phyloP scores from a whole-genome alignment of 2,113 vertebrate genomes.

The Trinectes maculatus region DNA sequence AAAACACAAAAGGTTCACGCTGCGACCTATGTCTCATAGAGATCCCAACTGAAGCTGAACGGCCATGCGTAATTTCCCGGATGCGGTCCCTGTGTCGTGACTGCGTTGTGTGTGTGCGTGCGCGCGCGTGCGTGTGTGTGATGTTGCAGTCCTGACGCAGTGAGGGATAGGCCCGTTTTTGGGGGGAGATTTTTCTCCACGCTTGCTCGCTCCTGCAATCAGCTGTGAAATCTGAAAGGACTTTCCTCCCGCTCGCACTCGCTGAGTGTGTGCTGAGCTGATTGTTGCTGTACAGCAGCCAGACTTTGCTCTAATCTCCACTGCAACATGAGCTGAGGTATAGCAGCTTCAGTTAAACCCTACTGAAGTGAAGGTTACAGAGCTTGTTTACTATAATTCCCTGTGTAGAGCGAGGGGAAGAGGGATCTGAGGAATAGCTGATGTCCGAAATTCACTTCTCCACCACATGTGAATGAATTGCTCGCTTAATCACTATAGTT shows the following conservation, averaged over 20 bases:
- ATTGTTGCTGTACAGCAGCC: constrained; percentile 38
- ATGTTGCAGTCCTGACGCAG: constrained; percentile 62
- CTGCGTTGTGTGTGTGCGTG: constrained; percentile 32
- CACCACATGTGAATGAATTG: neutral
- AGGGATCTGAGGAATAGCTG: neutral
- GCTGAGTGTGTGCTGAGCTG: constrained; percentile 42
- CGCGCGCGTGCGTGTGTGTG: constrained; percentile 19
- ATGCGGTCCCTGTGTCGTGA: constrained; percentile 53
- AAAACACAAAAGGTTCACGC: constrained; percentile 39
- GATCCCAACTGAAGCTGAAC: constrained; percentile 37
- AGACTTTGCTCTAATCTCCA: constrained; percentile 48
- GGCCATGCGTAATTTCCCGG: constrained; percentile 63
- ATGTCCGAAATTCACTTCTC: neutral
- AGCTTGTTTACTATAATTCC: neutral
- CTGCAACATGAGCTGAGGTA: constrained; percentile 32
- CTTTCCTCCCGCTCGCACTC: constrained; percentile 22
- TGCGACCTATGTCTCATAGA: constrained; percentile 30
- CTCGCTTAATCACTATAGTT: neutral
- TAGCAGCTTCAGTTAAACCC: constrained; percentile 23
- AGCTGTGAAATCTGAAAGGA: constrained; percentile 64
- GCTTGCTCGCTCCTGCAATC: constrained; percentile 47
- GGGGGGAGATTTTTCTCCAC: constrained; percentile 36
- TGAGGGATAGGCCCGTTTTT: constrained; percentile 18
- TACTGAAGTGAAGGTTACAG: constrained; percentile 25
- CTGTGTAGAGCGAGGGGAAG: neutral